Percentiles rank a stretch among this genome's conserved stretches.
phyloP scores from a whole-genome alignment of 2,113 vertebrate genomes.

The Carassius auratus region DNA sequence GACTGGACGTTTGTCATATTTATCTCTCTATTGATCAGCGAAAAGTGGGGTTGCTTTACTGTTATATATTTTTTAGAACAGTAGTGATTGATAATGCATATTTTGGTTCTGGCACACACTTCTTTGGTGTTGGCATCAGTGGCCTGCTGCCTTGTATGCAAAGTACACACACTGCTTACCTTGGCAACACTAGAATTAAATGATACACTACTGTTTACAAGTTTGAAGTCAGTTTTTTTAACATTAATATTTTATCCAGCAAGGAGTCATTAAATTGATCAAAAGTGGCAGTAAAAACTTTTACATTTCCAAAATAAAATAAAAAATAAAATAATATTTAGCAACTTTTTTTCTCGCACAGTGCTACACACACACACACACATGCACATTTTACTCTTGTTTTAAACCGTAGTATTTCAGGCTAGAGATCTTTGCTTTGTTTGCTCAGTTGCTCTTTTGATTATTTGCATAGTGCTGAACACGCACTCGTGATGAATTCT shows the following conservation, averaged over 20 bases:
- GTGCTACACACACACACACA: too few species aligned
- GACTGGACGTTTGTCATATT: conserved; percentile 28
- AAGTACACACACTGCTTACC: neutral
- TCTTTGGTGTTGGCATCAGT: neutral
- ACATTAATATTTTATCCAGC: neutral
- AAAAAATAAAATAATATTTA: too few species aligned
- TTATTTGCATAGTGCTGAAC: neutral
- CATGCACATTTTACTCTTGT: neutral
- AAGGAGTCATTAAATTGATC: neutral
- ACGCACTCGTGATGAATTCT: neutral
- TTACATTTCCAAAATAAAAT: too few species aligned
- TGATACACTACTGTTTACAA: neutral
- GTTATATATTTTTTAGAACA: conserved; percentile 2
- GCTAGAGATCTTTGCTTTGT: neutral
- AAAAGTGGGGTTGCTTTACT: neutral
- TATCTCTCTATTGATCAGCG: conserved; percentile 26
- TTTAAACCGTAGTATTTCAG: neutral
- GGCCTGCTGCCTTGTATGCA: neutral
- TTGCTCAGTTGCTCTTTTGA: neutral
- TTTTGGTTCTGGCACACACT: conserved; percentile 1
- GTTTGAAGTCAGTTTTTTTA: neutral
- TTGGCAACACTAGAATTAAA: neutral
- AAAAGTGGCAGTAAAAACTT: neutral
- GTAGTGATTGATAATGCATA: neutral
- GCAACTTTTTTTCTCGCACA: too few species aligned